Evolutionary conservation across 2,797 vertebrate species (phyloP).

Genomic region (Dendrocincla fuliginosa): DNA sequence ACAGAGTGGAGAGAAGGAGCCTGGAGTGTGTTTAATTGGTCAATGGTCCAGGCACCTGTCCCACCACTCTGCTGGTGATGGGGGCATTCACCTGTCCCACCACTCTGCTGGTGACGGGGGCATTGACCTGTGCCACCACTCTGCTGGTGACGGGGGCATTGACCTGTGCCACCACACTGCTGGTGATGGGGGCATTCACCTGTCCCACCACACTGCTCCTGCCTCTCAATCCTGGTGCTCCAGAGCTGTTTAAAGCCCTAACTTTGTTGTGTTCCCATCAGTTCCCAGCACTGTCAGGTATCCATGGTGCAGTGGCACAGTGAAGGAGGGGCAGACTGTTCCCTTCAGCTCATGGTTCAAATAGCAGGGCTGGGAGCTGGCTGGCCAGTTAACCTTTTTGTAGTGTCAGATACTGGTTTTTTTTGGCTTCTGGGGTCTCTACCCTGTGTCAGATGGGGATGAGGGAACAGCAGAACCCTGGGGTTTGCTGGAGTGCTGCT

Average conservation of each 20-base stretch:
- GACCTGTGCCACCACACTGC: no score
- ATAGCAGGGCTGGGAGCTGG: neutral
- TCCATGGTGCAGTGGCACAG: accelerated
- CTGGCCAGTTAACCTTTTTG: accelerated
- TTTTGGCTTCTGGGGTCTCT: neutral
- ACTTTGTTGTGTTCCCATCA: accelerated
- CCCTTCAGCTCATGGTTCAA: neutral
- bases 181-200: no score
- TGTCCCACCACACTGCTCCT: neutral
- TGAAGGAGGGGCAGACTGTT: accelerated
- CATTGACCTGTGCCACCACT: no score
- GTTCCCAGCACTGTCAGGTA: accelerated
- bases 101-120: no score
- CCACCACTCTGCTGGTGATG: neutral
- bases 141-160: no score
- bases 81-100: no score
- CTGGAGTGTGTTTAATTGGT: accelerated
- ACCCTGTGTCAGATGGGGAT: accelerated
- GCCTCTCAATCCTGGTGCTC: accelerated
- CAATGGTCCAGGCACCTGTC: neutral
- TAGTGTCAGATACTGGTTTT: accelerated
- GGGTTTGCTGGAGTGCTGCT: neutral
- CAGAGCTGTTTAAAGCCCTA: accelerated
- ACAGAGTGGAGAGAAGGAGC: accelerated
- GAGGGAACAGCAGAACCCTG: accelerated